Evolutionary conservation across 2,113 vertebrate species (phyloP), one percentile per base, ranked within the genome.

Genomic region (Neofelis nebulosa): DNA sequence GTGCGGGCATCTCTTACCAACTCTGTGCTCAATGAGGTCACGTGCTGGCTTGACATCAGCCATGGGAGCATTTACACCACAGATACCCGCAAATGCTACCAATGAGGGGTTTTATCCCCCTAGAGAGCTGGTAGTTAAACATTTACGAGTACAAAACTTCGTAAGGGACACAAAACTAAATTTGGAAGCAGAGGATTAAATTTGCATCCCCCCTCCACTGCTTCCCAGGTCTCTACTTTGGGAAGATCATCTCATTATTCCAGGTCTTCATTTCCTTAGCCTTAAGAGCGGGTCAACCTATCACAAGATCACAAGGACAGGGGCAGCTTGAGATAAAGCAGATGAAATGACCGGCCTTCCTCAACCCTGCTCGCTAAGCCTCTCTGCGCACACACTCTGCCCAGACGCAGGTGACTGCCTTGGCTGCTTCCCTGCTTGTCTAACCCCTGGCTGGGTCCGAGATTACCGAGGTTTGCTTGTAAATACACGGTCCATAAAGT

Each of bases 301-400:
- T 55, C 48, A n/a, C 45, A 88, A 83, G 4, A 23, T 61, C 57
- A 23, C 57, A 61, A 61, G 57, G 57, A 21, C 57, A 61, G 21
- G 21, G 16, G 2, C 19, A 76, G 31, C 45, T 91, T 27, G 25
- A 45, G 57, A 68, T 38, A 57, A 82, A 96, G 57, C 25, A 48
- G 23, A 4, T 1, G 2, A 31, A 57, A 23, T 29, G 41, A 74
- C 19, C 21, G 29, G 63, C 18, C 23, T 19, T 55, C 18, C 84
- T 68, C 36, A 61, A 7, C 3, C 31, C 45, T 27, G 4, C 41
- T 52, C 29, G 9, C 45, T 36, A 73, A 73, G 31, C 8, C 9
- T 52, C 5, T 31, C 7, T n/a, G 69, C 4, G 2, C 68, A 27
- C 1, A 29, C 18, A n/a, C 5, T 19, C 4, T 1, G 0, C 23